These are phyloP conservation scores for Sialis fuliginosa DNA, from an alignment of 2,888 invertebrate species.

Conservation along the genomic window DNA sequence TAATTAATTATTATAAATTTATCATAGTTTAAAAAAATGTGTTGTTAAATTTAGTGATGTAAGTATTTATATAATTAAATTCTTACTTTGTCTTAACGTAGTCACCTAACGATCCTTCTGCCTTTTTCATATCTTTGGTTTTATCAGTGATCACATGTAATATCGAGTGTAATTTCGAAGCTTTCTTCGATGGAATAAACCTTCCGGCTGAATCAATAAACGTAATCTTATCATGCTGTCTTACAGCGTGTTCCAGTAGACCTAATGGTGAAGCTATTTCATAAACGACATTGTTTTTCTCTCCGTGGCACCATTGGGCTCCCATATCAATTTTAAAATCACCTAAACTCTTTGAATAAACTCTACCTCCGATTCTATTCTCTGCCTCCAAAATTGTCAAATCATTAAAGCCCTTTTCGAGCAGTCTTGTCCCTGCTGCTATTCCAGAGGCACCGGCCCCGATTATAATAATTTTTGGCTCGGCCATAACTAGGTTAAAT, in stretches of 20 bases:
- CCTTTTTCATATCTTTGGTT: slow-evolving; percentile 11
- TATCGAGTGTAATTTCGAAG: slow-evolving; percentile 15
- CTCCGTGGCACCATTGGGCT: slow-evolving; percentile 25
- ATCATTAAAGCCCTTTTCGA: slow-evolving; percentile 20
- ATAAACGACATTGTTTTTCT: slow-evolving; percentile 21
- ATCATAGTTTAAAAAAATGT: too few species aligned
- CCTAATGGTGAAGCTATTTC: slow-evolving; percentile 18
- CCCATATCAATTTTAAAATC: slow-evolving; percentile 17
- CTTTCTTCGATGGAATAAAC: slow-evolving; percentile 15
- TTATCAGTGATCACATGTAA: slow-evolving; percentile 15
- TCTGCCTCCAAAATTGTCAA: slow-evolving; percentile 43
- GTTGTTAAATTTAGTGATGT: too few species aligned
- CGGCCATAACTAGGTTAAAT: background rate
- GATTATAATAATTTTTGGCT: slow-evolving; percentile 28
- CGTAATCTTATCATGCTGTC: slow-evolving; percentile 15
- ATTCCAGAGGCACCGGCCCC: slow-evolving; percentile 41
- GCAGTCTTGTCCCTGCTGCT: slow-evolving; percentile 26
- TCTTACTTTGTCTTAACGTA: slow-evolving; percentile 19
- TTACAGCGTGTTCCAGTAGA: slow-evolving; percentile 13
- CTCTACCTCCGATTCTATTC: slow-evolving; percentile 34
- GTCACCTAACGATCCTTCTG: slow-evolving; percentile 17
- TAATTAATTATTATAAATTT: too few species aligned
- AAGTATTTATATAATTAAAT: too few species aligned
- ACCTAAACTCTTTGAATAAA: slow-evolving; percentile 15
- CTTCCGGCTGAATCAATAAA: slow-evolving; percentile 18